phyloP scores from a whole-genome alignment of 2,888 invertebrate genomes.

The Eupeodes latifasciatus region DNA sequence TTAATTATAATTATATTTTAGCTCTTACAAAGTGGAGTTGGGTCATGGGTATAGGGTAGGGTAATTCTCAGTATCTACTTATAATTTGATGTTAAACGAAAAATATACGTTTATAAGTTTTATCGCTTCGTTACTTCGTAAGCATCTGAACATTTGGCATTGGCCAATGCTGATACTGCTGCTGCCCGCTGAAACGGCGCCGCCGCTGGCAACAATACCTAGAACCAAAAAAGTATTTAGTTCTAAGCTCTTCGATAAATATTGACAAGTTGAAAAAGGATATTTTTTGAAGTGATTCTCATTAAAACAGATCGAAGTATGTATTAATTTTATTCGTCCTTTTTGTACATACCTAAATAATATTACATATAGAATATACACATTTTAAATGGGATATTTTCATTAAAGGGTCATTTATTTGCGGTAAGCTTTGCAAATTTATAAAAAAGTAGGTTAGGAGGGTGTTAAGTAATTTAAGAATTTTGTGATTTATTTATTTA shows the following conservation, averaged over 20 bases:
- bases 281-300: conserved; percentile 59
- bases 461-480: too few species aligned
- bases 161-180: too few species aligned
- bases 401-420: conserved; percentile 3
- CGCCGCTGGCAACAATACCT: neutral
- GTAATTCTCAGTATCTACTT: neutral
- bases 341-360: neutral
- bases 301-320: conserved; percentile 58
- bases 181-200: too few species aligned
- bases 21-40: conserved; percentile 4
- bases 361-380: too few species aligned
- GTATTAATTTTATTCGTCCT: conserved; percentile 48
- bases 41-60: neutral
- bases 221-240: conserved; percentile 22
- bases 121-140: neutral
- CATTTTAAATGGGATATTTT: neutral
- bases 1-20: conserved; percentile 71
- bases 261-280: conserved; percentile 72
- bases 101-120: neutral
- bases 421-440: neutral
- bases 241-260: conserved; percentile 65
- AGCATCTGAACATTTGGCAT: neutral
- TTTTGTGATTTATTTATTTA: too few species aligned
- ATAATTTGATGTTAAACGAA: conserved; percentile 24
- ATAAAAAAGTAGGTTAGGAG: neutral